These are phyloP conservation scores for Chrysocyon brachyurus DNA, from an alignment of 2,797 vertebrate species.

Conservation along the genomic window DNA sequence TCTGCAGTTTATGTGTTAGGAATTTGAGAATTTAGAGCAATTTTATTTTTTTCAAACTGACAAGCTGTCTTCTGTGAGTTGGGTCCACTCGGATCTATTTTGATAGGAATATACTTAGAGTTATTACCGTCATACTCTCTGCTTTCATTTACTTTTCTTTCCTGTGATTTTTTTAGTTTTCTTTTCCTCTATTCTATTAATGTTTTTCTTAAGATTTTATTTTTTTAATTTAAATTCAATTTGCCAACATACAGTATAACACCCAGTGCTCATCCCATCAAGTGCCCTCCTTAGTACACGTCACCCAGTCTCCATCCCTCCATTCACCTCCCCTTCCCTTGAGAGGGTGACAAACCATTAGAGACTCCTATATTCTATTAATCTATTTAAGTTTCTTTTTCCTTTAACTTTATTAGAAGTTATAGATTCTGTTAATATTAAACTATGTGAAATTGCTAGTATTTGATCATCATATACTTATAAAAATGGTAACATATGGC, in stretches of 20 bases:
- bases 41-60: background rate
- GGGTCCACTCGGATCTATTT: background rate
- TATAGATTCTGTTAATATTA: background rate
- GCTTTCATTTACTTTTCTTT: background rate
- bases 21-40: background rate
- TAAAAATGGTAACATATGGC: background rate
- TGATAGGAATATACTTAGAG: background rate
- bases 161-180: background rate
- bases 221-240: too few species aligned
- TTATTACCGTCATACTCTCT: background rate
- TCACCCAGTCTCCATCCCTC: too few species aligned
- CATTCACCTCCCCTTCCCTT: too few species aligned
- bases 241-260: too few species aligned
- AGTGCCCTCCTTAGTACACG: too few species aligned
- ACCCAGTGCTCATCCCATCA: too few species aligned
- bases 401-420: background rate
- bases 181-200: background rate
- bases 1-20: background rate
- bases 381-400: background rate
- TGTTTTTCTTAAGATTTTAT: too few species aligned
- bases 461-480: background rate
- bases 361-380: background rate
- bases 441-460: background rate
- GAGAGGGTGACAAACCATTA: too few species aligned
- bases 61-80: background rate